These are phyloP conservation scores for Tiliacea aurago DNA, from an alignment of 2,888 invertebrate genomes.

Conservation along the genomic window DNA sequence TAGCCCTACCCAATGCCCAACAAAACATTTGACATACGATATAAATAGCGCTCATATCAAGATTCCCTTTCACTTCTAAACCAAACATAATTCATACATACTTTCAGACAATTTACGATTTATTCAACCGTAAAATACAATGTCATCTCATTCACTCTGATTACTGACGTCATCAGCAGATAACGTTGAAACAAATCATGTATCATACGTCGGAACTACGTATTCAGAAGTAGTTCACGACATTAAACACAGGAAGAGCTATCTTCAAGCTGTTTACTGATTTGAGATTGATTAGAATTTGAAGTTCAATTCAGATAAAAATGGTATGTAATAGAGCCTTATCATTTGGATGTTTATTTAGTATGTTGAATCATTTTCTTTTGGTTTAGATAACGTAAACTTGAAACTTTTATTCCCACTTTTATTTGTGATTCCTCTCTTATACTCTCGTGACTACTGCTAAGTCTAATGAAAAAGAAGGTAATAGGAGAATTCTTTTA, in stretches of 20 bases:
- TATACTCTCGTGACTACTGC: too few relatives aligned
- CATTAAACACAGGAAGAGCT: conserved; percentile 3
- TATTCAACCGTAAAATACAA: conserved; percentile 25
- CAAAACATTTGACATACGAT: not conserved
- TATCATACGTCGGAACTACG: not conserved
- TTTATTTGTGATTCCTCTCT: not conserved
- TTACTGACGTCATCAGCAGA: conserved; percentile 43
- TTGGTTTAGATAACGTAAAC: not conserved
- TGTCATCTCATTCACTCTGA: conserved; percentile 32
- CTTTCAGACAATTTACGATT: not conserved
- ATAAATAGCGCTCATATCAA: conserved; percentile 4
- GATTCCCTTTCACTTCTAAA: conserved; percentile 35
- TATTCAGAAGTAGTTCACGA: conserved; percentile 5
- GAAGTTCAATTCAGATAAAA: conserved; percentile 20
- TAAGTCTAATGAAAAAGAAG: not conserved
- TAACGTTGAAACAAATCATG: conserved; percentile 17
- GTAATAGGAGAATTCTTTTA: not conserved
- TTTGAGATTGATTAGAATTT: conserved; percentile 5
- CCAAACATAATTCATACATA: not conserved
- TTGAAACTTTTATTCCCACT: not conserved
- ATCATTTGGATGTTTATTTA: conserved; percentile 5
- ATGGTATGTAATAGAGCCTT: not conserved
- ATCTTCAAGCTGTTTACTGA: conserved; percentile 10
- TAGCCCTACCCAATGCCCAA: not conserved
- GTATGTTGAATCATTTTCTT: conserved; percentile 10